Evolutionary conservation across 2,113 vertebrate genomes (phyloP).

Genomic region (Coptodon bakossiorum): DNA sequence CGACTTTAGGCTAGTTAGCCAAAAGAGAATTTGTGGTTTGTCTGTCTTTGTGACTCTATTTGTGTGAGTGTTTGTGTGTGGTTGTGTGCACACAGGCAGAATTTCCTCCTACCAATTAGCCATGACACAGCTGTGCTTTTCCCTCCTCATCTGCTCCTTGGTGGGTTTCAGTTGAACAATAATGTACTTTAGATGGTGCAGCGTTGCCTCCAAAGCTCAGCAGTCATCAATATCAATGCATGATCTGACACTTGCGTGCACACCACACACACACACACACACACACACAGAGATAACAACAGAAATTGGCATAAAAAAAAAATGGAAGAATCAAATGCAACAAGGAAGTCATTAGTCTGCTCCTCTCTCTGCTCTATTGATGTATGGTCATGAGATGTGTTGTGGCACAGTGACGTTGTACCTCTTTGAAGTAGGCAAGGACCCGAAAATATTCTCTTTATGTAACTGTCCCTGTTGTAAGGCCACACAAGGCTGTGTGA

Average conservation of each 20-base stretch:
- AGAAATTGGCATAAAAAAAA: not conserved
- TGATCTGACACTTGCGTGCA: not conserved
- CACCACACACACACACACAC: not conserved
- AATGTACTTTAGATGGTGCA: conserved; percentile 37
- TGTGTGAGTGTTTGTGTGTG: not conserved
- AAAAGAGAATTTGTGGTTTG: not conserved
- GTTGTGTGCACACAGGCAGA: not conserved
- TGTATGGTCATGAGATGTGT: conserved; percentile 34
- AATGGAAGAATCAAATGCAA: not conserved
- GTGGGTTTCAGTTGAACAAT: conserved; percentile 45
- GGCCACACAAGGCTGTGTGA: conserved; percentile 32
- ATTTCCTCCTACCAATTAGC: conserved; percentile 30
- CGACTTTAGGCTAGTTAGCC: not conserved
- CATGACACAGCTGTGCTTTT: conserved; percentile 49
- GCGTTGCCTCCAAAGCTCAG: conserved; percentile 6
- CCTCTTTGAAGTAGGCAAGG: conserved; percentile 53
- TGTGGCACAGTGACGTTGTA: conserved; percentile 46
- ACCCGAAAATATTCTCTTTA: conserved; percentile 64
- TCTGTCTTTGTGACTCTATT: not conserved
- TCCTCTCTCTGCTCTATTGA: not conserved
- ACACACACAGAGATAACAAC: not conserved
- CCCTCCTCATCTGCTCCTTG: conserved; percentile 29
- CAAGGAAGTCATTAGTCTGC: conserved; percentile 3
- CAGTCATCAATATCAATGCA: conserved; percentile 45
- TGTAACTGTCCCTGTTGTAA: conserved; percentile 61